Conservation (phyloP, 2,797 vertebrate species). For the Prionace glauca region DNA sequence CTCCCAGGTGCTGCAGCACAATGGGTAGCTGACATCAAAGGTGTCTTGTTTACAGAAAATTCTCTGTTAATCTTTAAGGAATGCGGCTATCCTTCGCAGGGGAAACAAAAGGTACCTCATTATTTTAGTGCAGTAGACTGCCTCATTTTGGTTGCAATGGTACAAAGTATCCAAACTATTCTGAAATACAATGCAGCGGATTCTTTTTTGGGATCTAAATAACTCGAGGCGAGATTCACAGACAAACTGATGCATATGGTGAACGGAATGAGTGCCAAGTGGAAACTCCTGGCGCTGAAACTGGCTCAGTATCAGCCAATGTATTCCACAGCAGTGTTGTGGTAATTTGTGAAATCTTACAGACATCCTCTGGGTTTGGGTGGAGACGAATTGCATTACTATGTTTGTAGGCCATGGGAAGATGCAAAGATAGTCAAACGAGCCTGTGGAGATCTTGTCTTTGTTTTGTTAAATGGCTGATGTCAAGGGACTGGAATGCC, state of each 20-base stretch:
- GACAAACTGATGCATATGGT: neutral
- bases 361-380: neutral
- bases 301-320: neutral
- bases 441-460: neutral
- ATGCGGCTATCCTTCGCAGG: neutral
- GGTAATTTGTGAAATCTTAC: neutral
- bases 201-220: neutral
- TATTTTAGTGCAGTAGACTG: neutral
- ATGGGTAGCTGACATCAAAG: neutral
- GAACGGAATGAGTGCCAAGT: neutral
- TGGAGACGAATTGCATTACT: neutral
- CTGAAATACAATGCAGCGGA: neutral
- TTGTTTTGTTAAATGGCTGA: neutral
- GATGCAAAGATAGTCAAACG: neutral
- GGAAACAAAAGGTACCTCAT: neutral
- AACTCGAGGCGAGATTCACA: neutral
- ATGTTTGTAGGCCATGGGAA: neutral
- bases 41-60: neutral
- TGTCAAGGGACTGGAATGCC: constrained; percentile 15
- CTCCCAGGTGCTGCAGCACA: neutral
- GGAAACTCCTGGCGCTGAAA: neutral
- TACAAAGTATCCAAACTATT: neutral
- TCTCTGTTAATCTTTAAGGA: neutral
- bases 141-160: neutral
- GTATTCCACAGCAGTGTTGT: neutral